Base-by-base conservation (phyloP, 2,797 vertebrate species). In the Syncerus caffer region DNA sequence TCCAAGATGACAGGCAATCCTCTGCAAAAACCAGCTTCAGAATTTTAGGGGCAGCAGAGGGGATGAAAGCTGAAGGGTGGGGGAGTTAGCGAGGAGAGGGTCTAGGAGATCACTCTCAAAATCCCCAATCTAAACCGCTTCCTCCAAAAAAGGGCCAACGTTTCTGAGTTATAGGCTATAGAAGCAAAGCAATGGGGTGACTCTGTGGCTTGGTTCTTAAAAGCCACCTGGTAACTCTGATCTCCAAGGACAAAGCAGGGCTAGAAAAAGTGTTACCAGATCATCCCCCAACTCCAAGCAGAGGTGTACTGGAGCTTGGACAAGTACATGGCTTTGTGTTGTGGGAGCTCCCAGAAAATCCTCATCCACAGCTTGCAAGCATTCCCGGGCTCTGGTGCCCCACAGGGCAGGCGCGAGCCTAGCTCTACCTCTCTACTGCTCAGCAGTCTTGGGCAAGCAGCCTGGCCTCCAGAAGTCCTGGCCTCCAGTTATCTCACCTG, bases 21-120 rank as follows among this genome's bases (percentile, higher is more conserved):
- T 92, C 87, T 58, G 14, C 64, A 96, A 97, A 92, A 53, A 58
- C 1, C 19, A 89, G 38, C 85, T 86, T 93, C 88, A 78, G 84
- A 83, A 76, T 82, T 60, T 85, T 42, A 76, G 50, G 31, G 25
- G 38, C 67, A 6, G 23, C 82, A 42, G 2, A 84, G 51, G 7
- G 27, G 19, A 89, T 82, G 60, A 87, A 89, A 85, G 53, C 71
- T 47, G 60, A 92, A 92, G 10, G 2, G 15, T 53, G 11, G 21
- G 29, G 14, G 38, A 50, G 4, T 76, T 57, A 71, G 19, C 42
- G 4, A 96, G 47, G 25, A 29, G 16, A 83, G 19, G 31, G 19
- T 71, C 62, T 14, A 84, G n/a, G 34, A 89, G 87, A 42, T 51
- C 13, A 38, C 47, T 96, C 64, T 74, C 38, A 89, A 95, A 93